These are phyloP conservation scores for Stegophylla sp. DNA, from an alignment of 2,888 invertebrate species.

Conservation along the genomic window DNA sequence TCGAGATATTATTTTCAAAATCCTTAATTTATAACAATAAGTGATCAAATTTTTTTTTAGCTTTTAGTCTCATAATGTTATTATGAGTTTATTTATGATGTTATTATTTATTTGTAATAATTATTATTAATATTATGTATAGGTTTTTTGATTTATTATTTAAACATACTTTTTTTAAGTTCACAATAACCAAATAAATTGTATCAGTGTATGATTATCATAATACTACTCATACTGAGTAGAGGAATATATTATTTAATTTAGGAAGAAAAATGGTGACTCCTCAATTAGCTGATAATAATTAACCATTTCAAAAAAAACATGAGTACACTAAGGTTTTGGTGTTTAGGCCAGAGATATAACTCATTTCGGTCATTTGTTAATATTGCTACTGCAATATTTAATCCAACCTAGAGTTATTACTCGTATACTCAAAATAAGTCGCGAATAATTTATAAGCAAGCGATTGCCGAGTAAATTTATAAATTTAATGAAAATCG, in stretches of 20 bases:
- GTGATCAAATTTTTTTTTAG: too few species aligned
- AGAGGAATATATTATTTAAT: too few species aligned
- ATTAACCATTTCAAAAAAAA: conserved; percentile 2
- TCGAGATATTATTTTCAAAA: too few species aligned
- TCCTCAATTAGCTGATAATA: not conserved
- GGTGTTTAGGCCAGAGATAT: not conserved
- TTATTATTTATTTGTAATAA: too few species aligned
- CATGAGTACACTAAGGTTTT: not conserved
- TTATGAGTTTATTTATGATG: too few species aligned
- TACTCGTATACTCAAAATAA: conserved; percentile 9
- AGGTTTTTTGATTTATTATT: too few species aligned
- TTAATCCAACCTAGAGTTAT: conserved; percentile 27
- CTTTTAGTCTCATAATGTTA: too few species aligned
- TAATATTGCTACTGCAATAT: not conserved
- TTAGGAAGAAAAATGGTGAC: not conserved
- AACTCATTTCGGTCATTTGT: conserved; percentile 29
- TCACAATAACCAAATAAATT: not conserved
- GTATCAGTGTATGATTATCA: not conserved
- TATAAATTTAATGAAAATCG: not conserved
- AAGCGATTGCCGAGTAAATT: not conserved
- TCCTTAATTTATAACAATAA: too few species aligned
- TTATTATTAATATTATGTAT: too few species aligned
- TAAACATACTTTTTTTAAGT: too few species aligned
- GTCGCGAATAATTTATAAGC: not conserved
- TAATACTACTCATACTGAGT: too few species aligned